phyloP scores from a whole-genome alignment of 1,140 invertebrate genomes.

The Drosophila orena region DNA sequence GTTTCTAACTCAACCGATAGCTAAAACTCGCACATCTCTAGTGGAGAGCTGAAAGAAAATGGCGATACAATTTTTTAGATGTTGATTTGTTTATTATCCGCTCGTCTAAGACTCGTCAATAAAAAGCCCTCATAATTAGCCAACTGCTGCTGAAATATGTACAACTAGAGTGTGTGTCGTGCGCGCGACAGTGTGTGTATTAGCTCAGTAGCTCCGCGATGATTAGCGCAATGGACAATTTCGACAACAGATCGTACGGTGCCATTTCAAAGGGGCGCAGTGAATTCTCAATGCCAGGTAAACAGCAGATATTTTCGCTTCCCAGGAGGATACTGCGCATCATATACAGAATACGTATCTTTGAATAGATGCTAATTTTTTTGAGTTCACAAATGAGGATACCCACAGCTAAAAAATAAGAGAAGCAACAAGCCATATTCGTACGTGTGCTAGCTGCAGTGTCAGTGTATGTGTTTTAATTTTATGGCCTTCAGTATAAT shows the following conservation, averaged over 20 bases:
- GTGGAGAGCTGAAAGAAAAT: conserved; percentile 55
- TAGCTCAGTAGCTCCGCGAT: conserved; percentile 59
- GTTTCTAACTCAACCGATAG: background rate
- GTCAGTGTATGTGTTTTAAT: conserved; percentile 37
- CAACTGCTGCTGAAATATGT: conserved; percentile 43
- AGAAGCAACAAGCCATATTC: conserved; percentile 69
- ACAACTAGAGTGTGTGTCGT: conserved; percentile 46
- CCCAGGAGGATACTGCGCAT: background rate
- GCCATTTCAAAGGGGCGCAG: conserved; percentile 81
- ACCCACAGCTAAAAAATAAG: conserved; percentile 21
- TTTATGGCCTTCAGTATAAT: conserved; percentile 73
- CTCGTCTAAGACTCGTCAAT: conserved; percentile 60
- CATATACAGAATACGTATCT: background rate
- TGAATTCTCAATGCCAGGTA: conserved; percentile 84
- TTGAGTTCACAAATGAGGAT: background rate
- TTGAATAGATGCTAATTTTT: too few relatives aligned
- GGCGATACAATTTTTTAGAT: conserved; percentile 55
- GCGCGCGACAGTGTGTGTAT: conserved; percentile 40
- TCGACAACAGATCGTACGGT: conserved; percentile 81
- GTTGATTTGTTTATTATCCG: conserved; percentile 58
- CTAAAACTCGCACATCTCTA: conserved; percentile 29
- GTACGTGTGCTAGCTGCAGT: conserved; percentile 13
- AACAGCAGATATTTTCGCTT: conserved; percentile 16
- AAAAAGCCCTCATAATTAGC: conserved; percentile 50
- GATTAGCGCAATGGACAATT: conserved; percentile 84